Evolutionary conservation across 2,888 invertebrate genomes (phyloP).

Genomic region (Synergus laeviventris): DNA sequence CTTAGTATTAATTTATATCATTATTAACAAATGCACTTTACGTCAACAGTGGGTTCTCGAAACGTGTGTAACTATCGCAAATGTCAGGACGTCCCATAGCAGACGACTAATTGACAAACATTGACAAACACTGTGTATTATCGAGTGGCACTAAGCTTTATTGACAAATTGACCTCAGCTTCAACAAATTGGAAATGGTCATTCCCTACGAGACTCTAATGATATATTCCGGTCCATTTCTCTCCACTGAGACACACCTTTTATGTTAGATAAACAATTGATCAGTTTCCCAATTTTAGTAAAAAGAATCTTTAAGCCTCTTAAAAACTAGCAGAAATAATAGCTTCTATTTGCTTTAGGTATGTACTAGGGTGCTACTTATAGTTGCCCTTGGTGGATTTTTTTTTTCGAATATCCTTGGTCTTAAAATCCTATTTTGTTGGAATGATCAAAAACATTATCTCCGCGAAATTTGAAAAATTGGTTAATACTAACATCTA

Average conservation of each 20-base stretch:
- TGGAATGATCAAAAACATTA: too few relatives aligned
- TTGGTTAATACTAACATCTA: too few relatives aligned
- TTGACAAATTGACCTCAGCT: slow-evolving; percentile 66
- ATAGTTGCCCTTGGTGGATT: too few relatives aligned
- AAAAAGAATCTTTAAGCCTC: too few relatives aligned
- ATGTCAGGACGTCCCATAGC: neutral
- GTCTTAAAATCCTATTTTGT: too few relatives aligned
- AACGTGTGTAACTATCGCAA: slow-evolving; percentile 5
- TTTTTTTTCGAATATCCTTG: too few relatives aligned
- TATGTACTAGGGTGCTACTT: too few relatives aligned
- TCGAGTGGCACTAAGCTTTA: slow-evolving; percentile 59
- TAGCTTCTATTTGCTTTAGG: too few relatives aligned
- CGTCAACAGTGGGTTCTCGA: neutral
- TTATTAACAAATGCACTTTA: slow-evolving; percentile 24
- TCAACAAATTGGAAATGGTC: slow-evolving; percentile 56
- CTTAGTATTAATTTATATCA: neutral
- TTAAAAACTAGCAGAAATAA: too few relatives aligned
- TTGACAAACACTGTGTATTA: slow-evolving; percentile 65
- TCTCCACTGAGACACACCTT: slow-evolving; percentile 33
- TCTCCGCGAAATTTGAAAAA: too few relatives aligned
- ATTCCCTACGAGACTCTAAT: slow-evolving; percentile 59
- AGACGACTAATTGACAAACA: slow-evolving; percentile 69
- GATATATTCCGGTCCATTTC: slow-evolving; percentile 68
- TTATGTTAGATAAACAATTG: slow-evolving; percentile 10
- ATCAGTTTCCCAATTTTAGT: neutral